These are phyloP conservation scores for Leguminivora glycinivorella DNA, from an alignment of 1,140 invertebrate genomes.

Conservation along the genomic window DNA sequence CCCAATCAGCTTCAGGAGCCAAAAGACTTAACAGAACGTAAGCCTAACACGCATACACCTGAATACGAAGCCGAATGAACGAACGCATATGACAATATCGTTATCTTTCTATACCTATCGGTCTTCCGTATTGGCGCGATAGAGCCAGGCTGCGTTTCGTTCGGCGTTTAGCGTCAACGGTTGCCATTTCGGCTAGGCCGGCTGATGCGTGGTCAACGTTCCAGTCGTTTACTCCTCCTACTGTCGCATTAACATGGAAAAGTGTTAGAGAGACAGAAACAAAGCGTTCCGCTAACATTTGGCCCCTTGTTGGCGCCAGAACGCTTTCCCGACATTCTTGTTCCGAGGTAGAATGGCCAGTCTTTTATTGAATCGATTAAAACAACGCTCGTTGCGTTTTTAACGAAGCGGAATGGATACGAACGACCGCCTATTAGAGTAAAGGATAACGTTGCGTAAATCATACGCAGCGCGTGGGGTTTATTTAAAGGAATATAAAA, in stretches of 20 bases:
- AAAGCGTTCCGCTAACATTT: too few relatives aligned
- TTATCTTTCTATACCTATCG: too few relatives aligned
- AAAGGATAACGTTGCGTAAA: conserved; percentile 13
- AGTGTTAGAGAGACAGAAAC: too few relatives aligned
- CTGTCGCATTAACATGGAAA: too few relatives aligned
- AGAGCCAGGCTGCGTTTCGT: too few relatives aligned
- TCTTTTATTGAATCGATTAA: conserved; percentile 25
- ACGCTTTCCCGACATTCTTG: background rate
- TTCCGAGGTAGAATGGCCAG: background rate
- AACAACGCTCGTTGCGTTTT: conserved; percentile 22
- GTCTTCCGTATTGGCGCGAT: too few relatives aligned
- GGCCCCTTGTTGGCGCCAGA: background rate
- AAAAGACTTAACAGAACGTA: background rate
- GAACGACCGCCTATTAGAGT: conserved; percentile 18
- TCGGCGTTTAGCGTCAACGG: too few relatives aligned
- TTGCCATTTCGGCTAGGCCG: too few relatives aligned
- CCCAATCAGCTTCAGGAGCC: background rate
- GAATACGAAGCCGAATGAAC: too few relatives aligned
- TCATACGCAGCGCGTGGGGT: background rate
- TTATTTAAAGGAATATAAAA: background rate
- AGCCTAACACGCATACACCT: background rate
- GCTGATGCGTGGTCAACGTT: too few relatives aligned
- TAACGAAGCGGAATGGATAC: conserved; percentile 23
- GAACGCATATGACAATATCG: too few relatives aligned
- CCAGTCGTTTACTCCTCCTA: too few relatives aligned